phyloP scores from a whole-genome alignment of 2,888 invertebrate genomes.

The Coremacera marginata region DNA sequence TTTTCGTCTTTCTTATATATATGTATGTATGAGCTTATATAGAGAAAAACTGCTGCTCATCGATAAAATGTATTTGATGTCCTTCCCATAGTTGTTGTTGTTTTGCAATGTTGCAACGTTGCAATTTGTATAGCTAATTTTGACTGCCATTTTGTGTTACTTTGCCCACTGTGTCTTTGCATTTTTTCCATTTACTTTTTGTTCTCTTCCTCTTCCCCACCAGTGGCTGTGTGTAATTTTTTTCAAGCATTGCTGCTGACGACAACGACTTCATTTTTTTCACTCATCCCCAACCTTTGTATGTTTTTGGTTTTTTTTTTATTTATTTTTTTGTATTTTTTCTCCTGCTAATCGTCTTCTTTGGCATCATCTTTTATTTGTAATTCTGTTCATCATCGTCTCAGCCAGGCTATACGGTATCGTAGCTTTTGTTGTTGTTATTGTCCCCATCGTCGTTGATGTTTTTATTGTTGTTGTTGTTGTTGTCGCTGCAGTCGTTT shows the following conservation, averaged over 20 bases:
- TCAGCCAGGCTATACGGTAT: constrained; percentile 20
- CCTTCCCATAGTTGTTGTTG: background rate
- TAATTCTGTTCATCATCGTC: constrained; percentile 69
- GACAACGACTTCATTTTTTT: constrained; percentile 14
- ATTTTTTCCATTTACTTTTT: constrained; percentile 23
- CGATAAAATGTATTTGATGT: constrained; percentile 12
- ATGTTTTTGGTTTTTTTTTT: constrained; percentile 38
- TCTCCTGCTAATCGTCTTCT: constrained; percentile 65
- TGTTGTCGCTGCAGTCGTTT: constrained; percentile 38
- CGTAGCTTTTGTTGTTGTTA: constrained; percentile 19
- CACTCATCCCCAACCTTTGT: constrained; percentile 10
- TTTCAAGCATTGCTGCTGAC: constrained; percentile 16
- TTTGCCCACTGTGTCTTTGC: constrained; percentile 26
- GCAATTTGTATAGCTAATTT: constrained; percentile 3
- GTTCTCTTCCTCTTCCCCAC: background rate
- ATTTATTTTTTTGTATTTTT: constrained; percentile 48
- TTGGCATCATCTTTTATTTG: constrained; percentile 69
- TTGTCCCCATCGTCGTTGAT: background rate
- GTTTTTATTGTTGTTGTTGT: constrained; percentile 20
- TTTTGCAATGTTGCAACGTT: background rate
- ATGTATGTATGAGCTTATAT: background rate
- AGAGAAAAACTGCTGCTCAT: constrained; percentile 12
- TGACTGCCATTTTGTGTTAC: background rate
- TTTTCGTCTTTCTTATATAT: background rate
- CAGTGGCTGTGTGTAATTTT: constrained; percentile 26